Conservation (phyloP, 2,113 vertebrate genomes). For the Bubo scandiacus region DNA sequence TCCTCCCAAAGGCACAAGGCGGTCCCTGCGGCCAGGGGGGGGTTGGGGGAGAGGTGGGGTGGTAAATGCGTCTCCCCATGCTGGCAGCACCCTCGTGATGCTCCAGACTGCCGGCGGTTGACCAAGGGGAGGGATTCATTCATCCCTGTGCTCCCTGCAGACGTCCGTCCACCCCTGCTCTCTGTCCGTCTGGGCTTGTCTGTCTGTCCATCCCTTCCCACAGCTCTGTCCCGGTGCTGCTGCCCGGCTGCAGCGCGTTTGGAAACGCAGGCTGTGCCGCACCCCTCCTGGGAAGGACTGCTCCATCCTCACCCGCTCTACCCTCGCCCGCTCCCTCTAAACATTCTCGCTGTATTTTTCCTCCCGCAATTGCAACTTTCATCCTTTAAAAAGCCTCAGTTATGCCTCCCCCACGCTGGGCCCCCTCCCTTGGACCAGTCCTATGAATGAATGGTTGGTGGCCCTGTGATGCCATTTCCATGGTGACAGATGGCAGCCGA, state of each 20-base stretch:
- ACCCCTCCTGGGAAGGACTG: neutral
- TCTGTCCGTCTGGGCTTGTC: accelerated
- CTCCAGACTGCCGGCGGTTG: accelerated
- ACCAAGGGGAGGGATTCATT: neutral
- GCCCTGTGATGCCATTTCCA: constrained; percentile 71
- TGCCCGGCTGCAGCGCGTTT: accelerated
- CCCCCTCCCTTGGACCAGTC: neutral
- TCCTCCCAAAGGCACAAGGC: neutral
- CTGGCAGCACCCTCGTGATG: neutral
- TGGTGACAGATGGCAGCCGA: constrained; percentile 75
- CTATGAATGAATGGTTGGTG: constrained; percentile 70
- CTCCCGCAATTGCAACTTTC: neutral
- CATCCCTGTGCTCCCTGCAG: neutral
- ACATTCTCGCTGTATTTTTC: neutral
- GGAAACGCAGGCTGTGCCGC: neutral
- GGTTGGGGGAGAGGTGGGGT: accelerated
- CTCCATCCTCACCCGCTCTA: neutral
- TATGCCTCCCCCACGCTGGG: neutral
- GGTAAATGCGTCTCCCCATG: accelerated
- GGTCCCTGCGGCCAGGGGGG: neutral
- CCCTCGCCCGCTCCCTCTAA: neutral
- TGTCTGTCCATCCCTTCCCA: neutral
- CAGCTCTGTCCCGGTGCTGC: neutral
- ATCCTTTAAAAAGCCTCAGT: neutral
- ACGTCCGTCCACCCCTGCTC: neutral